Percentiles rank a stretch among this genome's conserved stretches.
Evolutionary conservation across 2,888 invertebrate genomes (phyloP).

Genomic region (Heliconius cydno): DNA sequence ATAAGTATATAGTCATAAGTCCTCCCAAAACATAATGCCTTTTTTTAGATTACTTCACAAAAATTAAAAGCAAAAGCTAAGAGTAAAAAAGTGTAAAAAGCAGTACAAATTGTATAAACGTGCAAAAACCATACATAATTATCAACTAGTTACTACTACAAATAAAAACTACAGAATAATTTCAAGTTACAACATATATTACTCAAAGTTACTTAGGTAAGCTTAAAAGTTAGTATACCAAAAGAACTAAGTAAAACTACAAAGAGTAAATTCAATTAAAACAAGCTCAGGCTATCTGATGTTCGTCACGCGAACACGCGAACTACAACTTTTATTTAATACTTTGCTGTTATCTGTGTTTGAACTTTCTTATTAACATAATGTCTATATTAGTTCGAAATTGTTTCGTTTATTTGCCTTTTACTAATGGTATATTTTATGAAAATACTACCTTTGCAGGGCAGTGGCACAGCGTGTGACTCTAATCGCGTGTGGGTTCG

Average conservation of each 20-base stretch:
- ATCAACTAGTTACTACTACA: background rate
- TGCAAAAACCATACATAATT: background rate
- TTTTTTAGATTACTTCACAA: too few species aligned
- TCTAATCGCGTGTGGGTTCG: too few species aligned
- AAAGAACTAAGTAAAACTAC: constrained; percentile 21
- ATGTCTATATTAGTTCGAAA: constrained; percentile 8
- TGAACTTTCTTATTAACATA: background rate
- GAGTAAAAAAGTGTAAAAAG: background rate
- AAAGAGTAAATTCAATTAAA: constrained; percentile 42
- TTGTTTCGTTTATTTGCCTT: background rate
- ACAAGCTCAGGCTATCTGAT: constrained; percentile 42
- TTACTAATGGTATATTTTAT: background rate
- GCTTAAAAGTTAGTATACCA: constrained; percentile 23
- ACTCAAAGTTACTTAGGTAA: constrained; percentile 5
- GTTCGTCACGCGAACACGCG: constrained; percentile 43
- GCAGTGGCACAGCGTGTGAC: background rate
- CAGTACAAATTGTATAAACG: background rate
- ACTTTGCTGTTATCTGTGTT: background rate
- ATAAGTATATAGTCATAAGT: too few species aligned
- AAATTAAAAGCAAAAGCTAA: background rate
- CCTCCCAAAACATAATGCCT: too few species aligned
- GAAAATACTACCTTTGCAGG: background rate
- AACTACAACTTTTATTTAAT: constrained; percentile 20
- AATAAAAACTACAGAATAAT: background rate
- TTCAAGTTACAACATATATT: constrained; percentile 5